Percentiles rank a stretch among this genome's conserved stretches.
phyloP scores from a whole-genome alignment of 2,888 invertebrate species.

The Fabriciana adippe region DNA sequence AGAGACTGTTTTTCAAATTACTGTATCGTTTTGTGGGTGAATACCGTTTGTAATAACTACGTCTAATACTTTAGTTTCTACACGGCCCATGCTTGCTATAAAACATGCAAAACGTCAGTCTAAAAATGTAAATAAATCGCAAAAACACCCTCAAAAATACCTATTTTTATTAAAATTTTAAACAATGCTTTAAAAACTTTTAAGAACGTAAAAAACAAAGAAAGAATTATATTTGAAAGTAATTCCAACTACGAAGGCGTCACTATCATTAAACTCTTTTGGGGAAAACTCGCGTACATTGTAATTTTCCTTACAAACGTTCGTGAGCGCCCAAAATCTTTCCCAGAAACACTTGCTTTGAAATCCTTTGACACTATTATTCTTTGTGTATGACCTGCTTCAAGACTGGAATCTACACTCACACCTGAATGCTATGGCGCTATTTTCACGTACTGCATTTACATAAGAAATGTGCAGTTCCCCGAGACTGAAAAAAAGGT shows the following conservation, averaged over 20 bases:
- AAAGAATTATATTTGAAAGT: background rate
- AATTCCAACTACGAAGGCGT: background rate
- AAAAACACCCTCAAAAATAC: no score
- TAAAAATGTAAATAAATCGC: no score
- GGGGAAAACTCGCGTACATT: constrained; percentile 5
- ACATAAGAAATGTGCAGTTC: constrained; percentile 64
- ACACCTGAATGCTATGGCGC: constrained; percentile 63
- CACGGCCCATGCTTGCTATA: no score
- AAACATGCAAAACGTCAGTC: no score
- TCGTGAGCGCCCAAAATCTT: constrained; percentile 26
- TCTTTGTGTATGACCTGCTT: constrained; percentile 34
- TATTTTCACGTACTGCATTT: constrained; percentile 68
- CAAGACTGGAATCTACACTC: constrained; percentile 24
- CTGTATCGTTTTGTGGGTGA: no score
- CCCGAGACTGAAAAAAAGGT: constrained; percentile 48
- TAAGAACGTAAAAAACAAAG: constrained; percentile 46
- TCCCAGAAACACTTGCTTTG: constrained; percentile 33
- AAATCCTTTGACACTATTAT: constrained; percentile 37
- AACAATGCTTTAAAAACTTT: no score
- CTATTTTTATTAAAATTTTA: no score
- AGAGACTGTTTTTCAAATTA: no score
- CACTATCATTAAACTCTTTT: constrained; percentile 2
- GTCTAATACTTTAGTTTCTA: no score
- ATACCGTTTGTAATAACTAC: no score
- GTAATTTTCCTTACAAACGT: constrained; percentile 13